Conservation (phyloP, 2,888 invertebrate genomes). For the Electrophaes corylata region DNA sequence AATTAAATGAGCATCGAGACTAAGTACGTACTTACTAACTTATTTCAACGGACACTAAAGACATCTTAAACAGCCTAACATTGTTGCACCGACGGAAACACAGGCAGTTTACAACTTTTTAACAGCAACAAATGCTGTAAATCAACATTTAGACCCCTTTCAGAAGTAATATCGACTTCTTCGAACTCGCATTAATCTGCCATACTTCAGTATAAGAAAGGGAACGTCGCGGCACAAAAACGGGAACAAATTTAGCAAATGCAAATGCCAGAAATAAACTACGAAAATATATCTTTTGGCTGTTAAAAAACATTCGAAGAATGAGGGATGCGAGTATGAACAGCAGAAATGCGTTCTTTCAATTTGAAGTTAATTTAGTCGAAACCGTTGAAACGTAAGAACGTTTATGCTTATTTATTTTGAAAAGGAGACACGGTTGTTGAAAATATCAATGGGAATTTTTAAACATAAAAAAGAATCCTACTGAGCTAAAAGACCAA, state of each 20-base stretch:
- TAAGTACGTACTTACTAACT: background rate
- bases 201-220: constrained; percentile 78
- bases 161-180: constrained; percentile 82
- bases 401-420: constrained; percentile 27
- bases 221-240: constrained; percentile 71
- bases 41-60: constrained; percentile 10
- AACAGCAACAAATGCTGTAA: constrained; percentile 75
- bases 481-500: no score
- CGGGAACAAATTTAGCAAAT: constrained; percentile 61
- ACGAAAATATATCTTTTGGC: constrained; percentile 14
- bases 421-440: constrained; percentile 57
- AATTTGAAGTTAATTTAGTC: constrained; percentile 43
- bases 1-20: constrained; percentile 7
- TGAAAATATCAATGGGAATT: constrained; percentile 63
- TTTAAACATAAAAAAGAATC: background rate
- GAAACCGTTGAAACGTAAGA: constrained; percentile 38
- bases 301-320: constrained; percentile 18
- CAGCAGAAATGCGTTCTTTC: constrained; percentile 27
- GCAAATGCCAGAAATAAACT: constrained; percentile 49
- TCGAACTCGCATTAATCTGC: constrained; percentile 81
- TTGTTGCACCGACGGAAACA: constrained; percentile 80
- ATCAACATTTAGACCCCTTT: constrained; percentile 79
- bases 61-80: constrained; percentile 47
- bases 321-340: constrained; percentile 7
- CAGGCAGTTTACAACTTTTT: constrained; percentile 82